Base-by-base conservation (phyloP, 2,113 vertebrate species). In the Calidris pugnax region DNA sequence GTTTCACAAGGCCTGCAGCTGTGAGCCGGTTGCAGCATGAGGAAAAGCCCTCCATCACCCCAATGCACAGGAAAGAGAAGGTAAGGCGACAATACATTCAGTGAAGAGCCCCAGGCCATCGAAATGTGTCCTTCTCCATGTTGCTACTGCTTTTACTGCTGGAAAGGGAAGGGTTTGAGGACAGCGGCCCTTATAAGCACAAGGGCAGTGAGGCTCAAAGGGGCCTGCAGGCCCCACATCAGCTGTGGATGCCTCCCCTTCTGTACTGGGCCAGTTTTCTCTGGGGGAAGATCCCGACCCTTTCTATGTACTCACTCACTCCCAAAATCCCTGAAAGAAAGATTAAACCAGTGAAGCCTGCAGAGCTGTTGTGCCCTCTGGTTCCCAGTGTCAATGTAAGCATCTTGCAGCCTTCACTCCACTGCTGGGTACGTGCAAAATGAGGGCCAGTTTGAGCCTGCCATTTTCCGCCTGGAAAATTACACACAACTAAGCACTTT, bases 21-120 rank as follows among this genome's bases (percentile, higher is more conserved):
- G 98, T 98, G 95, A 93, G 97, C 62, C 47, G 89, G 64, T 97
- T 96, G 28, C 95, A 97, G 93, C 84, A 99, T 98, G 98, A 98
- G 93, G 98, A 98, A 87, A 94, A 98, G 8, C 17, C 81, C 59
- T 96, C 96, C 79, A 90, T 94, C 87, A 97, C 97, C 7, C 95
- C 96, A 87, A 98, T 96, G 94, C 45, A 98, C 69, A 63, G 45
- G 50, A 97, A 97, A 32, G 87, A 96, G 62, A 98, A 98, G 98
- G 99, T 99, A 94, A 96, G 97, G 23, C 19, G 7, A 80, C 55
- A 9, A 21, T 51, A 3, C 19, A 19, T 32, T 85, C 59, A 37
- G 19, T 24, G 11, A 67, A 84, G 26, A 81, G n/a, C 7, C 26
- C 16, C n/a, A 60, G 47, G 12, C 3, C 55, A 77, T 33, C 4